phyloP scores from a whole-genome alignment of 1,140 invertebrate genomes.

The Carcinoscorpius rotundicauda region DNA sequence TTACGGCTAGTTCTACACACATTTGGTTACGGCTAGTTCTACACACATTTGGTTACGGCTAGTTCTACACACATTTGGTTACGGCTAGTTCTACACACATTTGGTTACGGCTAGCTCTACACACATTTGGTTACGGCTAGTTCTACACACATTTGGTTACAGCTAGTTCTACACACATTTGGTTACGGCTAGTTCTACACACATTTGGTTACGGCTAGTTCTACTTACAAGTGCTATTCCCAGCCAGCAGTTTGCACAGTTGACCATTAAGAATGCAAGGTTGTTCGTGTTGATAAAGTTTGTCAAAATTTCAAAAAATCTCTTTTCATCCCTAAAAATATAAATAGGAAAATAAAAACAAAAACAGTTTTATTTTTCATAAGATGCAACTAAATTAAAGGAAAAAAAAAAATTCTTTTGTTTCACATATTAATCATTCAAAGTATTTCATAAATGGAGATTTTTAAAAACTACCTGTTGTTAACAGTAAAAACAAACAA shows the following conservation, averaged over 20 bases:
- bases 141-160: slow-evolving; percentile 13
- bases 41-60: slow-evolving; percentile 14
- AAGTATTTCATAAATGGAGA: too few relatives aligned
- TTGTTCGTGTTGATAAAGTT: slow-evolving; percentile 56
- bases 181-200: not conserved
- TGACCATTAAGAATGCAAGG: slow-evolving; percentile 59
- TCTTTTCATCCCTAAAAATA: slow-evolving; percentile 20
- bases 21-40: not conserved
- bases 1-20: slow-evolving; percentile 10
- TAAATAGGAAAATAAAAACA: not conserved
- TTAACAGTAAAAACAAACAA: too few relatives aligned
- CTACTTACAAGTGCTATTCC: slow-evolving; percentile 56
- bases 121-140: not conserved
- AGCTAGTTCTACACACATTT: slow-evolving; percentile 16
- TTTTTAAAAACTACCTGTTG: too few relatives aligned
- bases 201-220: not conserved
- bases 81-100: slow-evolving; percentile 12
- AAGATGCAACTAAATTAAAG: not conserved
- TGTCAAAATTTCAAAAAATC: slow-evolving; percentile 49
- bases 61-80: slow-evolving; percentile 14
- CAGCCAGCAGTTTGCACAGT: slow-evolving; percentile 67
- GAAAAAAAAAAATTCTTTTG: not conserved
- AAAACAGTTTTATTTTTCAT: not conserved
- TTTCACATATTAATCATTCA: too few relatives aligned
- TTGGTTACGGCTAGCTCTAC: slow-evolving; percentile 8